A percentile compares a stretch with the other conserved stretches of the same genome.
Conservation (phyloP, 2,888 invertebrate species). For the Oligia latruncula region DNA sequence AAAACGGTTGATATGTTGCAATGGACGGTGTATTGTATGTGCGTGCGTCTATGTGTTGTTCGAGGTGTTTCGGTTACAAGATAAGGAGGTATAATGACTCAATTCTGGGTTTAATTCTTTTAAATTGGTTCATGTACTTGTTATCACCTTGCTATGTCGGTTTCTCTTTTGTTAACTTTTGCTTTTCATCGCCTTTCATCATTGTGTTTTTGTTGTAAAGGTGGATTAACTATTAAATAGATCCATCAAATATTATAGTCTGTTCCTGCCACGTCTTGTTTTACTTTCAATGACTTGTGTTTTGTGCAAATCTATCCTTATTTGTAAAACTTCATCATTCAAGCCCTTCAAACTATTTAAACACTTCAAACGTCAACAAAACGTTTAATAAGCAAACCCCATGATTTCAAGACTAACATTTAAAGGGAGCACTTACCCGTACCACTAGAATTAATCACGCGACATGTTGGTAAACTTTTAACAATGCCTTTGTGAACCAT, state of each 20-base stretch:
- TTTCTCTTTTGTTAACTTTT: constrained; percentile 13
- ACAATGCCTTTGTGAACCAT: constrained; percentile 80
- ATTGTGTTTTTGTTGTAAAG: constrained; percentile 1
- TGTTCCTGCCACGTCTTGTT: not conserved
- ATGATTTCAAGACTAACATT: constrained; percentile 59
- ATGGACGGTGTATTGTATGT: constrained; percentile 53
- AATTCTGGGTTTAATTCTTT: constrained; percentile 43
- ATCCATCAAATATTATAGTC: not conserved
- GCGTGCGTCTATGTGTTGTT: constrained; percentile 42
- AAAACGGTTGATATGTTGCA: constrained; percentile 58
- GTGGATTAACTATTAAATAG: not conserved
- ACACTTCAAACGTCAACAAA: constrained; percentile 58
- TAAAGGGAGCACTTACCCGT: constrained; percentile 80
- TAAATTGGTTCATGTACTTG: constrained; percentile 26
- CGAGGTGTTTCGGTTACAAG: constrained; percentile 41
- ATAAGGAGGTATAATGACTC: constrained; percentile 48
- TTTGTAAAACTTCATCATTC: not conserved
- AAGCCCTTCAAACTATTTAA: constrained; percentile 35
- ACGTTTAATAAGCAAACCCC: constrained; percentile 52
- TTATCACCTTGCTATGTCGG: constrained; percentile 9
- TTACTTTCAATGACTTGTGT: not conserved
- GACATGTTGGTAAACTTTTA: constrained; percentile 87
- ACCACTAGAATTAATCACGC: constrained; percentile 87
- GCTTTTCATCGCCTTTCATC: constrained; percentile 22
- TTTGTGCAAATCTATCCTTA: not conserved